Conservation (phyloP, 2,888 invertebrate species). For the Hyalella azteca region DNA sequence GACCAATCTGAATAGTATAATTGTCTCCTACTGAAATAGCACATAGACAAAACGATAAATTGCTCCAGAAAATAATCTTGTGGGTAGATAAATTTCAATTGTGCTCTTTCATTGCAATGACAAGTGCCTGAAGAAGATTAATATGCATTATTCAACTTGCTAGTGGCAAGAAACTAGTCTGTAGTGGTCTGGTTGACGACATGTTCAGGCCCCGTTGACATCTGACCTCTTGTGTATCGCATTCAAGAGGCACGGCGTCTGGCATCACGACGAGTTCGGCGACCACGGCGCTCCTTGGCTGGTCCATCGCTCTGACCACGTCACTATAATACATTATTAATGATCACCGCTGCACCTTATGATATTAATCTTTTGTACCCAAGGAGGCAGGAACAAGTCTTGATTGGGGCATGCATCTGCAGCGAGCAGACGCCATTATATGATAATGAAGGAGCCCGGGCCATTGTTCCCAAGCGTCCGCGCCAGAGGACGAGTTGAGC, state of each 20-base stretch:
- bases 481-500: not conserved
- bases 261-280: not conserved
- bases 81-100: too few species aligned
- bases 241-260: not conserved
- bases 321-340: slow-evolving; percentile 31
- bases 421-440: slow-evolving; percentile 35
- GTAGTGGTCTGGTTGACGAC: too few species aligned
- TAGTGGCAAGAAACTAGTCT: too few species aligned
- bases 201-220: too few species aligned
- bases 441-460: slow-evolving; percentile 25
- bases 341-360: slow-evolving; percentile 20
- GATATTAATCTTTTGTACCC: slow-evolving; percentile 34
- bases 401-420: slow-evolving; percentile 33
- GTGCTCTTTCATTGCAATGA: too few species aligned
- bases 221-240: not conserved
- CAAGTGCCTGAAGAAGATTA: too few species aligned
- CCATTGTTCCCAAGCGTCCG: slow-evolving; percentile 8
- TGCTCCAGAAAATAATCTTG: too few species aligned
- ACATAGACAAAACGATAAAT: too few species aligned
- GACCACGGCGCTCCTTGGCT: not conserved
- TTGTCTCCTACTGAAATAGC: too few species aligned
- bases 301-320: not conserved
- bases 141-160: too few species aligned
- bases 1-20: too few species aligned
- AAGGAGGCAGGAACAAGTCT: slow-evolving; percentile 33